Evolutionary conservation across 2,888 invertebrate genomes (phyloP).

Genomic region (Ectemnius lituratus): DNA sequence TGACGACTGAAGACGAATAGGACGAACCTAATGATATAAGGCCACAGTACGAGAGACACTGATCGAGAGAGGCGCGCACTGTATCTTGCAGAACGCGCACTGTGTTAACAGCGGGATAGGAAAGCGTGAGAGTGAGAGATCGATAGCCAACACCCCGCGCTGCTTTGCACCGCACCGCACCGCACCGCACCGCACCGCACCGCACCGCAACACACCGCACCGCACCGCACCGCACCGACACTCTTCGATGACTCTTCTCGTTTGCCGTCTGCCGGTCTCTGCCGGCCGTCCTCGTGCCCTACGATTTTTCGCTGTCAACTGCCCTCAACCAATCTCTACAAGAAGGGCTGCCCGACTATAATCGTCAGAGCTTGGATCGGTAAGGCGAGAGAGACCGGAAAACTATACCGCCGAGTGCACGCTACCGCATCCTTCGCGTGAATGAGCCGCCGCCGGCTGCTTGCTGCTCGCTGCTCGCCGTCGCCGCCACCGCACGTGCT

Average conservation of each 20-base stretch:
- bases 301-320: too few relatives aligned
- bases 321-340: too few relatives aligned
- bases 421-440: slow-evolving; percentile 58
- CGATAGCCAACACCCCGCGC: slow-evolving; percentile 64
- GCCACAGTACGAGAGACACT: slow-evolving; percentile 44
- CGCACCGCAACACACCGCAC: slow-evolving; percentile 52
- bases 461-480: slow-evolving; percentile 2
- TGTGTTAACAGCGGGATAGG: slow-evolving; percentile 49
- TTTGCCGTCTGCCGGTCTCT: too few relatives aligned
- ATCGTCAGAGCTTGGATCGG: slow-evolving; percentile 33
- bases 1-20: slow-evolving; percentile 26
- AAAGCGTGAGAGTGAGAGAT: slow-evolving; percentile 55
- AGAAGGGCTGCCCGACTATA: too few relatives aligned
- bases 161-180: slow-evolving; percentile 14
- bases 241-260: too few relatives aligned
- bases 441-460: slow-evolving; percentile 48
- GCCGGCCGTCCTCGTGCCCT: too few relatives aligned
- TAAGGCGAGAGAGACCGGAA: slow-evolving; percentile 24
- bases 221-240: slow-evolving; percentile 14
- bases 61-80: slow-evolving; percentile 40
- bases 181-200: slow-evolving; percentile 40
- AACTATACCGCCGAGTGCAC: slow-evolving; percentile 28
- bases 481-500: slow-evolving; percentile 51
- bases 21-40: slow-evolving; percentile 32
- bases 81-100: slow-evolving; percentile 43